phyloP scores from a whole-genome alignment of 1,140 invertebrate species.

The Drosophila kurseongensis region DNA sequence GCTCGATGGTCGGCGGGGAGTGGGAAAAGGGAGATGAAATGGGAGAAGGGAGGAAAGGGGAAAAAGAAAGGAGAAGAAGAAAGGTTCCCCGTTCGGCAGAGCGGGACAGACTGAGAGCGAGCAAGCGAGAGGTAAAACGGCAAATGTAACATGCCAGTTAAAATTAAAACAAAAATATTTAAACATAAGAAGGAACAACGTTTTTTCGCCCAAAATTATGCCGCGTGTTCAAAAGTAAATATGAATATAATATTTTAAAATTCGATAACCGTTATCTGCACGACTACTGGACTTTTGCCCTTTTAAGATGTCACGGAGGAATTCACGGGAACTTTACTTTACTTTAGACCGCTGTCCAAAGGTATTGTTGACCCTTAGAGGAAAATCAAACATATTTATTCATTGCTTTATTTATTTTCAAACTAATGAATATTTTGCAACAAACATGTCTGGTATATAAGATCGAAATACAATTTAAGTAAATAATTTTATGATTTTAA shows the following conservation, averaged over 20 bases:
- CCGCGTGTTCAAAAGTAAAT: slow-evolving; percentile 28
- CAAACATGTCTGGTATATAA: too few species aligned
- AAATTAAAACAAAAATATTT: slow-evolving; percentile 32
- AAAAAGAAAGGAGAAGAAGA: neutral
- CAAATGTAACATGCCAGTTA: slow-evolving; percentile 21
- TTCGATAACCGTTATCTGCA: slow-evolving; percentile 44
- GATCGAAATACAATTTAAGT: too few species aligned
- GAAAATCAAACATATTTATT: too few species aligned
- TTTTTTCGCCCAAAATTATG: slow-evolving; percentile 30
- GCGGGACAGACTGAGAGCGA: too few species aligned
- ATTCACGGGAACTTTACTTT: neutral
- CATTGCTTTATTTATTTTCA: too few species aligned
- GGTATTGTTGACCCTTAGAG: too few species aligned
- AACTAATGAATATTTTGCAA: too few species aligned
- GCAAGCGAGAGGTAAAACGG: neutral
- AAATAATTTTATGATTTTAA: too few species aligned
- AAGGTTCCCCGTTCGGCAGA: neutral
- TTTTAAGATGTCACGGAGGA: neutral
- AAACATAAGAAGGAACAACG: neutral
- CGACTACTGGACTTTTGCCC: slow-evolving; percentile 10
- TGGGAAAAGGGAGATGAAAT: neutral
- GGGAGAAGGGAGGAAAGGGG: neutral
- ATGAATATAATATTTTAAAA: slow-evolving; percentile 37
- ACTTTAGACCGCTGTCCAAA: neutral
- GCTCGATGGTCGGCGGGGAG: slow-evolving; percentile 9